These are phyloP conservation scores for Phymanthus crucifer DNA, from an alignment of 92 coral and sea anemone species.

Conservation along the genomic window DNA sequence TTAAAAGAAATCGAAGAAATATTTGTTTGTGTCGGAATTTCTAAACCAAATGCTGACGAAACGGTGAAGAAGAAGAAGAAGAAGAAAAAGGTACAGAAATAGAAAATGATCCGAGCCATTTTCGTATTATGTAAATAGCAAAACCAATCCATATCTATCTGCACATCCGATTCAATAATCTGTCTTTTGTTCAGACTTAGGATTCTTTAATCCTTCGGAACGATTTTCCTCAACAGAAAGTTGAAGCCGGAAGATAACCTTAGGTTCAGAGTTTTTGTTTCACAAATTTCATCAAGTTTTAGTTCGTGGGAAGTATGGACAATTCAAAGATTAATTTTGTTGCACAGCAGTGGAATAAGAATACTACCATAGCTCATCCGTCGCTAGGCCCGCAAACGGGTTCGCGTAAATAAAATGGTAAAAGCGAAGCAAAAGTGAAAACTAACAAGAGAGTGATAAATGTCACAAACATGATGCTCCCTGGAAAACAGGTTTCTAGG, in stretches of 20 bases:
- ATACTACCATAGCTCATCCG: too few relatives aligned
- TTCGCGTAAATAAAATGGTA: too few relatives aligned
- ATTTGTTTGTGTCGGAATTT: not conserved
- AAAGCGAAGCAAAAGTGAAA: too few relatives aligned
- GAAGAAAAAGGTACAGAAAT: not conserved
- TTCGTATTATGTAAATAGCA: not conserved
- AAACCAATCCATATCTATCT: not conserved
- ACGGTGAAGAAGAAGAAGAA: not conserved
- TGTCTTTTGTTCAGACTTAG: not conserved
- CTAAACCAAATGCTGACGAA: not conserved
- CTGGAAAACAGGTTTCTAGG: too few relatives aligned
- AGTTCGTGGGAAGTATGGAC: not conserved
- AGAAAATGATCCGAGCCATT: too few relatives aligned
- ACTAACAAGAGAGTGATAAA: too few relatives aligned
- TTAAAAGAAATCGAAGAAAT: not conserved
- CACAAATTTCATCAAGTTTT: not conserved
- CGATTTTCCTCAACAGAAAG: too few relatives aligned
- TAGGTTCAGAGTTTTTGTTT: not conserved
- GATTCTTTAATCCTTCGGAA: not conserved
- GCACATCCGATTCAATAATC: not conserved
- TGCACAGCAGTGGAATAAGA: too few relatives aligned
- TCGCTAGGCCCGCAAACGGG: too few relatives aligned
- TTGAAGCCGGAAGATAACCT: too few relatives aligned
- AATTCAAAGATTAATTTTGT: too few relatives aligned
- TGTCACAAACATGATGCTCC: too few relatives aligned